phyloP scores from a whole-genome alignment of 2,888 invertebrate genomes.

The Linnaemya tessellans region DNA sequence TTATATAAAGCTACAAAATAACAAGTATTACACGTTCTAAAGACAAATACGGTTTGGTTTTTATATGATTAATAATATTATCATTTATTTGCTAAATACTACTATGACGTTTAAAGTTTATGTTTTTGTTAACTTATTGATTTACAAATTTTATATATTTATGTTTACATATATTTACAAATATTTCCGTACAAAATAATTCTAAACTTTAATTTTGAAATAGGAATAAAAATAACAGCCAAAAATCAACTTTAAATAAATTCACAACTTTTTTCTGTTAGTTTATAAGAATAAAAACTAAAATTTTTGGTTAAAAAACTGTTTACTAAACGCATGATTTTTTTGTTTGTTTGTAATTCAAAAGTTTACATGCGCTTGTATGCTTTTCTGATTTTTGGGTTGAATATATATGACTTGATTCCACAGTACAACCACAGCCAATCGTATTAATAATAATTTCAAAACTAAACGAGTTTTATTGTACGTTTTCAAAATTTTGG shows the following conservation, averaged over 20 bases:
- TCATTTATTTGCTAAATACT: slow-evolving; percentile 21
- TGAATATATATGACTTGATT: too few species aligned
- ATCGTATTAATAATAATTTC: too few species aligned
- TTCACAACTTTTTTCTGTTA: slow-evolving; percentile 1
- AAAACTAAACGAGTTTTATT: too few species aligned
- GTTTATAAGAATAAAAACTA: too few species aligned
- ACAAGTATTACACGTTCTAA: slow-evolving; percentile 42
- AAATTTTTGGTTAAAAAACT: too few species aligned
- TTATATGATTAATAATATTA: background rate
- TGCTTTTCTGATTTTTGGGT: too few species aligned
- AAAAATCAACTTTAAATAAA: slow-evolving; percentile 7
- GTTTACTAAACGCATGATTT: too few species aligned
- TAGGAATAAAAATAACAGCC: slow-evolving; percentile 41
- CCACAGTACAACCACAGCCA: too few species aligned
- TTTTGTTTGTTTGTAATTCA: too few species aligned
- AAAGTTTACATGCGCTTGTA: too few species aligned
- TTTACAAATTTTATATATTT: slow-evolving; percentile 13
- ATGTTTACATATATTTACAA: background rate
- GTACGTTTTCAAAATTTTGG: too few species aligned
- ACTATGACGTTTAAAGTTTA: slow-evolving; percentile 11
- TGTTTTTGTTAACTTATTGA: slow-evolving; percentile 2
- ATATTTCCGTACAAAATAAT: background rate
- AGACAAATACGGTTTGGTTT: slow-evolving; percentile 31
- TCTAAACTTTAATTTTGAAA: slow-evolving; percentile 14
- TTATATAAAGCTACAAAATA: slow-evolving; percentile 55